Percentiles rank a stretch among this genome's conserved stretches.
phyloP scores from a whole-genome alignment of 2,113 vertebrate genomes.

The Mustelus asterias region DNA sequence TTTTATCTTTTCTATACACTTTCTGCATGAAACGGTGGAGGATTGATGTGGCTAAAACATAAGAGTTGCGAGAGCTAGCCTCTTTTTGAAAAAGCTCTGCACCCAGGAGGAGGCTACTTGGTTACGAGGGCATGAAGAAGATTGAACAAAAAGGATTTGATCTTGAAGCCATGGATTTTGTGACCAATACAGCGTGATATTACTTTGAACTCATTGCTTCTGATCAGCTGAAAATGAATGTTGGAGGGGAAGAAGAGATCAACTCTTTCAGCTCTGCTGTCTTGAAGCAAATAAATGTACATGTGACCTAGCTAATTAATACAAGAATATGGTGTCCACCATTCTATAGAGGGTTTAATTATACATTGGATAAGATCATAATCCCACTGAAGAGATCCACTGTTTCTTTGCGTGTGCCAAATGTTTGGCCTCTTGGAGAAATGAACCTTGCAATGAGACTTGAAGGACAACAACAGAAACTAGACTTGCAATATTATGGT shows the following conservation, averaged over 20 bases:
- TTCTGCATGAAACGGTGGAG: neutral
- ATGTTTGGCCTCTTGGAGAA: neutral
- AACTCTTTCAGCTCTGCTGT: neutral
- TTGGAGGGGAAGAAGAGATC: neutral
- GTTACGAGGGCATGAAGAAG: neutral
- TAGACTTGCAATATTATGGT: neutral
- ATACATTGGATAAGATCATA: conserved; percentile 15
- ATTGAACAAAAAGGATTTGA: neutral
- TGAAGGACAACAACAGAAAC: neutral
- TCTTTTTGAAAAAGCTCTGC: neutral
- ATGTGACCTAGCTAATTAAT: neutral
- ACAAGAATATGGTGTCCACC: neutral
- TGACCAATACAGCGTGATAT: neutral
- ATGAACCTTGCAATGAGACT: neutral
- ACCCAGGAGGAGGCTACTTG: neutral
- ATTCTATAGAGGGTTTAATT: neutral
- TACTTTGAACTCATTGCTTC: neutral
- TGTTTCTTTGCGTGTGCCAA: neutral
- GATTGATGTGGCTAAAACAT: neutral
- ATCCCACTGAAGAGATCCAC: neutral
- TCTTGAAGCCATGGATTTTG: neutral
- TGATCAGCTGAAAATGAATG: neutral
- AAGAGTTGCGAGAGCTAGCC: neutral
- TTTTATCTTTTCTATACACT: neutral
- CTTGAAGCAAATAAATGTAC: neutral